Base-by-base conservation (phyloP, 1,140 invertebrate species). In the Drosophila ficusphila region DNA sequence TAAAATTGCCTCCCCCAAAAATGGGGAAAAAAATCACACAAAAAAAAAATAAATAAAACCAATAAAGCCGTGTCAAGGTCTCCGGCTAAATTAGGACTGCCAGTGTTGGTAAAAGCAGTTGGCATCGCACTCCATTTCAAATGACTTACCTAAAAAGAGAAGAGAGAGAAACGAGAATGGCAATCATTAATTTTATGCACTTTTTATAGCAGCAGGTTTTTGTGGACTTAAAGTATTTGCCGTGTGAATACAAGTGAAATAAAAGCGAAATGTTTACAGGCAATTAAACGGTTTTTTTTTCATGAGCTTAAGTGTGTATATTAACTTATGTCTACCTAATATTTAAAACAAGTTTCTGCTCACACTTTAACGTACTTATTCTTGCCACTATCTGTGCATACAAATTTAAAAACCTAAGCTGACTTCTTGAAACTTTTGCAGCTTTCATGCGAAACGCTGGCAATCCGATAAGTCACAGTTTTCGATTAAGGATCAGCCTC, bases 41-140 rank as follows among this genome's bases (percentile, higher is more conserved):
- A 14, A 4, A 25, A n/a, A 12, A 19, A 29, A 2, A 25, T 8
- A 12, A 19, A 29, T 12, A 2, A 3, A 12, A 7, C 19, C 16
- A 58, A 54, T 58, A 14, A 31, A 48, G 61, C 27, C 64, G 34
- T 67, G 64, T 68, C 64, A 67, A 67, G 64, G 60, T 51, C 62
- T 41, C 25, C 1, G 14, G n/a, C 14, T n/a, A 51, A 67, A 65
- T 64, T 49, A 19, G 23, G 18, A 33, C 25, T 48, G 34, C 60
- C 42, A 39, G 41, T 38, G 42, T 25, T 67, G 34, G 60, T 48
- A 31, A 48, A 67, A 29, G 33, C 60, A 39, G 18, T 33, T 41
- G 21, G 16, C 33, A 39, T 61, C 25, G 25, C 11, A 6, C 11
- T 31, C 8, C 34, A 31, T 64, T 42, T 18, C 58, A 19, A 12